A percentile compares a stretch with the other conserved stretches of the same genome.
These are phyloP conservation scores for Gastrophryne carolinensis DNA, from an alignment of 2,797 vertebrate species.

Conservation along the genomic window DNA sequence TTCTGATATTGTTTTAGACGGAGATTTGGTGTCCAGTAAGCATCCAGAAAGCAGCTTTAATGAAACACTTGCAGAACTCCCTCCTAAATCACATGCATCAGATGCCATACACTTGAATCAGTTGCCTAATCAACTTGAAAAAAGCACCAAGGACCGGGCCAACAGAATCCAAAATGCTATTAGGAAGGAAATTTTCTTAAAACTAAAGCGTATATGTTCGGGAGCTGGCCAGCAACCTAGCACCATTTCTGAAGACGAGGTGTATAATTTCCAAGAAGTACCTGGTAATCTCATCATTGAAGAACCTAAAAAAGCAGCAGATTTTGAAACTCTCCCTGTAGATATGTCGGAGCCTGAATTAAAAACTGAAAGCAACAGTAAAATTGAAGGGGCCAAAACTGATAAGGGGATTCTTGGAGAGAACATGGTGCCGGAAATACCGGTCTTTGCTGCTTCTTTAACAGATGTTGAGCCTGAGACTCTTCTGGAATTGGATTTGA, in stretches of 20 bases:
- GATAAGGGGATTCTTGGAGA: not conserved
- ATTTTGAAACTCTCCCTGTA: not conserved
- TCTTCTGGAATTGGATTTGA: not conserved
- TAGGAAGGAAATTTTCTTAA: not conserved
- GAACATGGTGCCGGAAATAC: not conserved
- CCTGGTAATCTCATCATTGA: not conserved
- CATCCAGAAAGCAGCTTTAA: not conserved
- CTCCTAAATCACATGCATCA: not conserved
- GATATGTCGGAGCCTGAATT: not conserved
- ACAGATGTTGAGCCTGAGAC: not conserved
- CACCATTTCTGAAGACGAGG: not conserved
- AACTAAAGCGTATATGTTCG: slow-evolving; percentile 16
- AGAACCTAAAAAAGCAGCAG: not conserved
- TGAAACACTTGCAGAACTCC: not conserved
- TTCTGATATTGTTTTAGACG: not conserved
- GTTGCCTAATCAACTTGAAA: not conserved
- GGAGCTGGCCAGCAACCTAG: not conserved
- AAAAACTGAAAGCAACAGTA: not conserved
- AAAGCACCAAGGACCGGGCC: not conserved
- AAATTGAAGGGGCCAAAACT: not conserved
- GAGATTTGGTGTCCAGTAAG: not conserved
- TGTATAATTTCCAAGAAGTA: not conserved
- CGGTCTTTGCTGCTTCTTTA: not conserved
- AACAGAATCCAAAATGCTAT: not conserved
- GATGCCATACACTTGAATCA: not conserved